These are phyloP conservation scores for Myotis lucifugus DNA, from an alignment of 2,113 vertebrate genomes.

Conservation along the genomic window DNA sequence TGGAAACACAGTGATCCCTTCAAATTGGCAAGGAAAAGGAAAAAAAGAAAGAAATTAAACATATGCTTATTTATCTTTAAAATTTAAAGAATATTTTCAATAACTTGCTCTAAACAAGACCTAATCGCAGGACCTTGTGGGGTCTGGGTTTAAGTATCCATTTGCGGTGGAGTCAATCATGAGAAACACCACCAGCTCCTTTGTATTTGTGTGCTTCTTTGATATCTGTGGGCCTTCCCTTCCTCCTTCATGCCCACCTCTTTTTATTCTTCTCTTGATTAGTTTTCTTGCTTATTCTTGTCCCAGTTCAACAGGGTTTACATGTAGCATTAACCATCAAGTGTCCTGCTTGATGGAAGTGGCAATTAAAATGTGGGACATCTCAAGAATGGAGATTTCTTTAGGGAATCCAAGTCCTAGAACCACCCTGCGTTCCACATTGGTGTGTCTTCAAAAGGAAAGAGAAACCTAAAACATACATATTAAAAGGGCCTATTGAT, in stretches of 20 bases:
- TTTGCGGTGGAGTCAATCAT: neutral
- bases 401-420: neutral
- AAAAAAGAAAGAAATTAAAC: neutral
- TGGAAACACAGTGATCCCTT: neutral
- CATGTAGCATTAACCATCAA: neutral
- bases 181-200: neutral
- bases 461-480: neutral
- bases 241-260: neutral
- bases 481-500: neutral
- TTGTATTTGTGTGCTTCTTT: neutral
- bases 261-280: neutral
- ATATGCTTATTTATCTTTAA: neutral
- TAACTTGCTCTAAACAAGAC: neutral
- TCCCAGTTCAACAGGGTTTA: neutral
- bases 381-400: neutral
- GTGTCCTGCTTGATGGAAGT: neutral
- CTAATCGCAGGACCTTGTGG: neutral
- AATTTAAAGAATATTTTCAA: neutral
- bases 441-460: neutral
- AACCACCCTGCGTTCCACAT: accelerated
- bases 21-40: neutral
- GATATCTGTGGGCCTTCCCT: too few species aligned
- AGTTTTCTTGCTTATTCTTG: neutral
- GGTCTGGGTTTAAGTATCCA: neutral
- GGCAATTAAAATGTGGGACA: neutral